Evolutionary conservation across 2,797 vertebrate genomes (phyloP).

Genomic region (Acanthis flammea): DNA sequence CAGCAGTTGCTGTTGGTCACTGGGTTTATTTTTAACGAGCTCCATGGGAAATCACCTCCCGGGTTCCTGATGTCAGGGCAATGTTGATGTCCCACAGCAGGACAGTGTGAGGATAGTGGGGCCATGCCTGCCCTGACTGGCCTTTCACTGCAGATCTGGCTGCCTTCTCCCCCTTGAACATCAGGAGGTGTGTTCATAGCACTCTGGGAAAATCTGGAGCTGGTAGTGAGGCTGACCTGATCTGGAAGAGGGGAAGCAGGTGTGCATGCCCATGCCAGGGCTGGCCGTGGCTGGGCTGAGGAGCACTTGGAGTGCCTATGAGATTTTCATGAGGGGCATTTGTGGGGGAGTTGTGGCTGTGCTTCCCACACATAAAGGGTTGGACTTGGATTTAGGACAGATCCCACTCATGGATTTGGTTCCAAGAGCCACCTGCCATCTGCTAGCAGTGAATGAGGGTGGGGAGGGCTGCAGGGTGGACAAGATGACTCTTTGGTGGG

Average conservation of each 20-base stretch:
- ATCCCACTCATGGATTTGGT: not conserved
- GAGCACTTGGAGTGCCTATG: not conserved
- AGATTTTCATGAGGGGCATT: not conserved
- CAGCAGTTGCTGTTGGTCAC: not conserved
- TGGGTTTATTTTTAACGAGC: not conserved
- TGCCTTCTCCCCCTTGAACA: not conserved
- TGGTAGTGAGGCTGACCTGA: not conserved
- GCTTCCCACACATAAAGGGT: not conserved
- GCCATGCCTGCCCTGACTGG: not conserved
- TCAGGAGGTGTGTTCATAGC: not conserved
- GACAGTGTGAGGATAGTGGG: not conserved
- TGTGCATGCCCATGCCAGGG: not conserved
- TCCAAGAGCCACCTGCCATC: accelerated
- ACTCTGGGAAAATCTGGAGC: not conserved
- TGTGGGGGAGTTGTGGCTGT: accelerated
- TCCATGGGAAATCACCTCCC: not conserved
- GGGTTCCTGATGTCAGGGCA: not conserved
- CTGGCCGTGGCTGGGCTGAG: not conserved
- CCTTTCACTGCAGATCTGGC: not conserved
- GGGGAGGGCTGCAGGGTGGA: not conserved
- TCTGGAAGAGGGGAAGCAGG: not conserved
- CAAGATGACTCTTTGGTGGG: accelerated
- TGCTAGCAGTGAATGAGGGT: not conserved
- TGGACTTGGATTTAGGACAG: not conserved
- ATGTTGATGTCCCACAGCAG: not conserved